Percentiles rank a stretch among this genome's conserved stretches.
These are phyloP conservation scores for Oligia strigilis DNA, from an alignment of 2,888 invertebrate species.

Conservation along the genomic window DNA sequence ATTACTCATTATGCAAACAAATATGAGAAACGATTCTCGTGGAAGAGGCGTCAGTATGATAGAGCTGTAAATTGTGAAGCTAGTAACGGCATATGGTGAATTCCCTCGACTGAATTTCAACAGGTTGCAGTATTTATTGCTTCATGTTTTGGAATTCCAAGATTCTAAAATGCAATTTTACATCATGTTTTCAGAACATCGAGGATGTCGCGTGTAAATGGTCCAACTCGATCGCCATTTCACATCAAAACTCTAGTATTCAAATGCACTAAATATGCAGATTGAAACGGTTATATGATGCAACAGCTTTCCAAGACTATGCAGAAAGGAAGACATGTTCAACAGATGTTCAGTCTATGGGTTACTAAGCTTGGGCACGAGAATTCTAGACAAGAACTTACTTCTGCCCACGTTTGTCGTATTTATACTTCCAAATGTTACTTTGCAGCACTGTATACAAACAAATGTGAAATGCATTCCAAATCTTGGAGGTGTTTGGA, in stretches of 20 bases:
- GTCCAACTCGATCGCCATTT: conserved; percentile 7
- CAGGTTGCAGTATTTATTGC: conserved; percentile 24
- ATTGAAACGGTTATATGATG: conserved; percentile 17
- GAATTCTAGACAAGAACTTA: conserved; percentile 40
- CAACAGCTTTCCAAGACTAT: conserved; percentile 27
- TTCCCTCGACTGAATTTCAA: conserved; percentile 17
- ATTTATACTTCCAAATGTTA: conserved; percentile 52
- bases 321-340: conserved; percentile 11
- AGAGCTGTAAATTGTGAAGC: conserved; percentile 15
- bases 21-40: conserved; percentile 15
- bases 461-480: conserved; percentile 38
- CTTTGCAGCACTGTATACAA: conserved; percentile 30
- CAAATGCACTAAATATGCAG: conserved; percentile 24
- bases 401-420: conserved; percentile 36
- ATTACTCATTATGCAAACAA: conserved; percentile 51
- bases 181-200: conserved; percentile 37
- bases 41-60: conserved; percentile 28
- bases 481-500: conserved; percentile 28
- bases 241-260: conserved; percentile 5
- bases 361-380: conserved; percentile 10
- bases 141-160: conserved; percentile 24
- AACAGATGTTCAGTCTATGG: conserved; percentile 46
- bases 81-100: conserved; percentile 5
- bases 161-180: conserved; percentile 24
- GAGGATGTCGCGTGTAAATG: conserved; percentile 29